Evolutionary conservation across 2,797 vertebrate genomes (phyloP), one percentile per base, ranked within the genome.

Genomic region (Hirundo rustica): DNA sequence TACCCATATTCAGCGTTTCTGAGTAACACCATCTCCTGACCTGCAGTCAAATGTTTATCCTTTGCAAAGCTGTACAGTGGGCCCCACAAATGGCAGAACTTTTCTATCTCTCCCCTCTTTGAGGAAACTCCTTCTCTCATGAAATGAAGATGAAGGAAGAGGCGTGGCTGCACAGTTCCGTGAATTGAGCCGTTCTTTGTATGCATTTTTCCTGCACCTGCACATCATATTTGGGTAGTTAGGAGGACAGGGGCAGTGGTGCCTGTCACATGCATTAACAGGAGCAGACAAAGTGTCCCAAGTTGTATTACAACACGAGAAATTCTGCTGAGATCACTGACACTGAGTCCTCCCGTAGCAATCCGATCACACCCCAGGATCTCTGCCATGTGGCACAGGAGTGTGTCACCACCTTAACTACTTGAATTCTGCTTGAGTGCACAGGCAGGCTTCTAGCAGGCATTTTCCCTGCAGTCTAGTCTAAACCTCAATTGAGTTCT

Each of bases 271-370:
- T 38, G 14, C 3, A 1, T 72, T 61, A 54, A 51, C 47, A 64
- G n/a, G 50, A 81, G 18, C 4, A 82, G 48, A 53, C 5, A 9
- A 71, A 71, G 48, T 72, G 29, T 74, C 78, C 81, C 44, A 27
- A 7, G 64, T 30, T 67, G 19, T 3, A 67, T 9, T 5, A n/a
- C 50, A 66, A 40, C 61, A 10, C n/a, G 68, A 77, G 40, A 68
- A 73, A 65, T 74, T 79, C 60, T 40, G 42, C 50, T n/a, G 87
- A 67, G 88, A 16, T 78, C 38, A 32, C 21, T 10, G 27, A 61
- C 34, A 13, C 7, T 0, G 10, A 65, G 45, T 64, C 36, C 11
- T 68, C n/a, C 4, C 14, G 32, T 1, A 61, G 67, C 2, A 1
- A 67, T 62, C 53, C 5, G 32, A 29, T 85, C 44, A 6, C n/a